Evolutionary conservation across 2,888 invertebrate species (phyloP), one percentile per base, ranked within the genome.

Genomic region (Tineola bisselliella): DNA sequence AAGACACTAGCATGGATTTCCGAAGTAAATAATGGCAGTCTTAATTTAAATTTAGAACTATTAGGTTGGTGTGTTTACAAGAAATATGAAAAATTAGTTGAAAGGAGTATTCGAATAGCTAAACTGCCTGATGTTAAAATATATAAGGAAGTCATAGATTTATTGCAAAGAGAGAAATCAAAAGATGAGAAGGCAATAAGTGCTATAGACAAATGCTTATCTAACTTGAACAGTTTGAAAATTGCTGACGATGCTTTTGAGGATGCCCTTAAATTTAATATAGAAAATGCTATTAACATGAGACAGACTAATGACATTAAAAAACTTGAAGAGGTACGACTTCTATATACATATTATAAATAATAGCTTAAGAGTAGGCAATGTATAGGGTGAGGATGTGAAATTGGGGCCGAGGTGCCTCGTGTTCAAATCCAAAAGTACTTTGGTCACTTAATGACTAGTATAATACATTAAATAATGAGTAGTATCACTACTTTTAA

Each of bases 1-100:
- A 98, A 98, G 86, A 94, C 96, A 1, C 79, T 98, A 59, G 86
- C 88, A 38, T 89, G 89, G 80, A 88, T 91, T 63, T 90, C 91
- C 2, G 82, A 87, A 66, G 69, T 73, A 62, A 70, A 79, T 64
- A 70, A 81, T 61, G 83, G 90, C 65, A 72, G 83, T 63, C 65
- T 92, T 6, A 88, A 88, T 63, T 76, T 81, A 63, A 91, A 90
- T 66, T 81, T 89, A 62, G 84, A 89, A 69, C 71, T 94, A 19
- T 75, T 94, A 64, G 95, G 95, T 5, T 88, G 90, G 75, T 79
- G 90, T 3, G 74, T 91, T 56, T 91, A 90, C 69, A 89, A 90
- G 66, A 93, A 94, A 74, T 91, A 91, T 83, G 83, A 89, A 8
- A 83, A 88, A 68, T 67, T 80, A 61, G 63, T 66, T 31, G 54